Evolutionary conservation across 2,888 invertebrate species (phyloP).

Genomic region (Altica lythri): DNA sequence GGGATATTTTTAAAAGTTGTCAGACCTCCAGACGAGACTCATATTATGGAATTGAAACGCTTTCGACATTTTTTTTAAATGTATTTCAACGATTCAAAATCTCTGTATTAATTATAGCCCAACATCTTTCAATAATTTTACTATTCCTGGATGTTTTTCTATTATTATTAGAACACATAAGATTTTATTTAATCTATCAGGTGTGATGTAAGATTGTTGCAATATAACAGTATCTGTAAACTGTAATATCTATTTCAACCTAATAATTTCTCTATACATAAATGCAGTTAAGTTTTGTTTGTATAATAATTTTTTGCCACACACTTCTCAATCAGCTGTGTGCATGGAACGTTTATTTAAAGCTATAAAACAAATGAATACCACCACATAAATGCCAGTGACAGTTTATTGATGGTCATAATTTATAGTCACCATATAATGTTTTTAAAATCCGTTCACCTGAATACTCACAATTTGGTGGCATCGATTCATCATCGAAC

Average conservation of each 20-base stretch:
- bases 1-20: slow-evolving; percentile 18
- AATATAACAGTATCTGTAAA: too few relatives aligned
- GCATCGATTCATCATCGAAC: slow-evolving; percentile 8
- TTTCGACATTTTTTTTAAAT: background rate
- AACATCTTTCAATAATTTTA: too few relatives aligned
- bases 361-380: slow-evolving; percentile 13
- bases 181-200: too few relatives aligned
- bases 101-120: background rate
- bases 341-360: slow-evolving; percentile 7
- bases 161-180: too few relatives aligned
- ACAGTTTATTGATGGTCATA: slow-evolving; percentile 13
- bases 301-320: background rate
- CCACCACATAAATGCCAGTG: slow-evolving; percentile 10
- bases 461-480: slow-evolving; percentile 4
- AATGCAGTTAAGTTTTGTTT: too few relatives aligned
- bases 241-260: too few relatives aligned
- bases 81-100: slow-evolving; percentile 6
- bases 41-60: too few relatives aligned
- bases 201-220: too few relatives aligned
- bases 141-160: too few relatives aligned
- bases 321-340: slow-evolving; percentile 6
- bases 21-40: slow-evolving; percentile 19
- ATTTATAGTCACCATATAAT: slow-evolving; percentile 10
- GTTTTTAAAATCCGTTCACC: slow-evolving; percentile 12
- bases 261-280: too few relatives aligned